These are phyloP conservation scores for Chunga burmeisteri DNA, from an alignment of 2,113 vertebrate genomes.

Conservation along the genomic window DNA sequence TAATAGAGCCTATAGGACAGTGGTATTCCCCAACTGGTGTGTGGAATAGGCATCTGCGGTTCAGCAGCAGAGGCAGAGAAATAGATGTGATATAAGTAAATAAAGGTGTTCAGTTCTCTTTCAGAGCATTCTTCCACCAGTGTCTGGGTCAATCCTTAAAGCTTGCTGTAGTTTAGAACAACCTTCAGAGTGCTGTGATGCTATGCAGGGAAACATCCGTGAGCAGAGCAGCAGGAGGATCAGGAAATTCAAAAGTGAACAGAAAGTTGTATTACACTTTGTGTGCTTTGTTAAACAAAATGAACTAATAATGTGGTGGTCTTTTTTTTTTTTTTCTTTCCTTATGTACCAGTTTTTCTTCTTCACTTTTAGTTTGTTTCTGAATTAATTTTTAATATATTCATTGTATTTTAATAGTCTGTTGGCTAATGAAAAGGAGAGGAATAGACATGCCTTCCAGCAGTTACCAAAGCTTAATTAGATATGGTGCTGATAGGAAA, in stretches of 20 bases:
- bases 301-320: rapidly evolving
- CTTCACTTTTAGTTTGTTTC: not conserved
- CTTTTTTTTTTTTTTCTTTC: not conserved
- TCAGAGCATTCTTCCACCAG: not conserved
- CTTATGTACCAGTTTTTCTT: not conserved
- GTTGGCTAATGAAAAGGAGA: not conserved
- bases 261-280: not conserved
- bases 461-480: not conserved
- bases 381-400: not conserved
- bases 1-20: not conserved
- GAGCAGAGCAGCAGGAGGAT: not conserved
- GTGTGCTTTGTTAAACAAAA: not conserved
- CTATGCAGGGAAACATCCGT: not conserved
- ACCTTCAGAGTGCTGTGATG: rapidly evolving
- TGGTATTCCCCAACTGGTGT: not conserved
- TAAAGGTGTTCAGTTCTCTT: not conserved
- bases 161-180: not conserved
- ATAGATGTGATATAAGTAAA: not conserved
- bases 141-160: not conserved
- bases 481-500: not conserved
- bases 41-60: not conserved
- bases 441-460: not conserved
- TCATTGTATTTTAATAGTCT: not conserved
- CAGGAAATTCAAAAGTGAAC: not conserved
- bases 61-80: not conserved